Conservation (phyloP, 2,888 invertebrate genomes). For the Agriopis leucophaearia region DNA sequence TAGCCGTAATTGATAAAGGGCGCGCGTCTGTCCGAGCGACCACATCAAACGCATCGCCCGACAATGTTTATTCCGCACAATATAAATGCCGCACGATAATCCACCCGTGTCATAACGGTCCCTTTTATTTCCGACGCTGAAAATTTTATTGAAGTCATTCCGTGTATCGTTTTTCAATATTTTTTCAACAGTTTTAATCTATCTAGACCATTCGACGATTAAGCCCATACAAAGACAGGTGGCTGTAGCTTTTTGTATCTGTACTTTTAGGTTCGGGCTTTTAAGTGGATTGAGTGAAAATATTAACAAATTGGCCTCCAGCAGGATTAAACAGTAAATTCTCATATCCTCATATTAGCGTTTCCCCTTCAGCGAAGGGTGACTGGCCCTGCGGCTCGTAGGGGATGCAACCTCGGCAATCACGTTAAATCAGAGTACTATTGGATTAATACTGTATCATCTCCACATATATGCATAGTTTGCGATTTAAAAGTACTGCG, state of each 20-base stretch:
- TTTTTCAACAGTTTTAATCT: slow-evolving; percentile 40
- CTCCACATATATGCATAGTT: slow-evolving; percentile 48
- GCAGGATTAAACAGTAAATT: slow-evolving; percentile 86
- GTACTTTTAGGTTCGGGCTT: slow-evolving; percentile 66
- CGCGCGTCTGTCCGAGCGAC: slow-evolving; percentile 58
- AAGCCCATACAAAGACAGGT: slow-evolving; percentile 41
- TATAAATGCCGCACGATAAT: slow-evolving; percentile 32
- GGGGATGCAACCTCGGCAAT: slow-evolving; percentile 83
- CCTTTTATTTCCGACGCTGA: slow-evolving; percentile 29
- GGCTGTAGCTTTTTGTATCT: slow-evolving; percentile 52
- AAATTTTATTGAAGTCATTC: slow-evolving; percentile 34
- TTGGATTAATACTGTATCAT: slow-evolving; percentile 78
- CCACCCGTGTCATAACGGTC: slow-evolving; percentile 29
- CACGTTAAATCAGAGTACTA: slow-evolving; percentile 82
- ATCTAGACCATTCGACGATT: slow-evolving; percentile 36
- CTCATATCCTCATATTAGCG: slow-evolving; percentile 85
- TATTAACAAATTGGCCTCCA: slow-evolving; percentile 85
- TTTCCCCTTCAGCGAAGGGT: slow-evolving; percentile 81
- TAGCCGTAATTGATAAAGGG: slow-evolving; percentile 84
- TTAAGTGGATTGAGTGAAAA: slow-evolving; percentile 85
- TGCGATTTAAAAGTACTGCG: slow-evolving; percentile 43
- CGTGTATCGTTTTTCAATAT: slow-evolving; percentile 49
- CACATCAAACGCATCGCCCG: slow-evolving; percentile 62
- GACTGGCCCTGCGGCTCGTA: slow-evolving; percentile 67
- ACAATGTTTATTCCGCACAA: slow-evolving; percentile 50